Conservation (phyloP, 2,797 vertebrate species). For the Pipistrellus pygmaeus region DNA sequence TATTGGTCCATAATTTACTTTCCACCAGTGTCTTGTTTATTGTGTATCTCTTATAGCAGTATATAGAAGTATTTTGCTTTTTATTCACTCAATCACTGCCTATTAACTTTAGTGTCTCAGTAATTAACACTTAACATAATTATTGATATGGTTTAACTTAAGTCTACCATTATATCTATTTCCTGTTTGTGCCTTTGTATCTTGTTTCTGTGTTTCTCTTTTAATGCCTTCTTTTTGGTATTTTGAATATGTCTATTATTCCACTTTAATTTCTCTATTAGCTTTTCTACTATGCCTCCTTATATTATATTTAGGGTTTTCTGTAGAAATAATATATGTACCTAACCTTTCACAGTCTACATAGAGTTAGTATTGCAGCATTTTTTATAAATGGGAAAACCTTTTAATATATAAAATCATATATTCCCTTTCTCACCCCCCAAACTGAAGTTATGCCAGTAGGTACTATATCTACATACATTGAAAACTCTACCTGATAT, state of each 20-base stretch:
- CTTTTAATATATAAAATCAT: not conserved
- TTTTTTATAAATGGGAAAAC: not conserved
- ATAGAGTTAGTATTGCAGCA: not conserved
- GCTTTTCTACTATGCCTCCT: not conserved
- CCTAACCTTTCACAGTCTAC: not conserved
- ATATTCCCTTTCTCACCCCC: not conserved
- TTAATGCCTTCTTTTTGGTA: not conserved
- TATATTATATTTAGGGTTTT: not conserved
- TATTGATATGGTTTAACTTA: not conserved
- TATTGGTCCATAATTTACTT: not conserved
- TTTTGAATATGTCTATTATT: constrained; percentile 30
- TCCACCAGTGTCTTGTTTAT: not conserved
- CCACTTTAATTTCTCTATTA: not conserved
- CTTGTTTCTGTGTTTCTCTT: not conserved
- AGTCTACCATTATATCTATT: not conserved
- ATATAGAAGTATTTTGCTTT: not conserved
- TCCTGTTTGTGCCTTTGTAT: not conserved
- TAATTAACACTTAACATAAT: constrained; percentile 1
- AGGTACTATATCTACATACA: not conserved
- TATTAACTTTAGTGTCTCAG: constrained; percentile 9
- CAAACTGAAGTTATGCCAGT: not conserved
- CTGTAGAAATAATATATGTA: not conserved
- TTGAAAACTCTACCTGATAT: not conserved
- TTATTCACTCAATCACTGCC: not conserved
- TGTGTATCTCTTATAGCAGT: not conserved